These are phyloP conservation scores for Ariopsis seemanni DNA, from an alignment of 2,113 vertebrate species.

Conservation along the genomic window DNA sequence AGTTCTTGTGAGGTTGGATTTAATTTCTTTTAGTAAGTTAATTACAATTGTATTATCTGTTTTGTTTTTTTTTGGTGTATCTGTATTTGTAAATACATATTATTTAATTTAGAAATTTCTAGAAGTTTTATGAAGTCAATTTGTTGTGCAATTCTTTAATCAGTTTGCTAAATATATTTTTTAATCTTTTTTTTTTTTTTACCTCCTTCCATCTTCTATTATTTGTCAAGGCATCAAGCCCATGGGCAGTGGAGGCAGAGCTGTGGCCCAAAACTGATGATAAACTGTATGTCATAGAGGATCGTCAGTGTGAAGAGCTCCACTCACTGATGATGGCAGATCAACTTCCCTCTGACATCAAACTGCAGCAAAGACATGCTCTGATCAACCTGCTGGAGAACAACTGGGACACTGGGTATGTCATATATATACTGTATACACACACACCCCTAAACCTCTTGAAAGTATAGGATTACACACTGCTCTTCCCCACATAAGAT, in stretches of 20 bases:
- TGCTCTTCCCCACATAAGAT: not conserved
- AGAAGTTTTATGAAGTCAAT: not conserved
- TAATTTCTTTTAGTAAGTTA: not conserved
- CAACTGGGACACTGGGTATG: conserved; percentile 79
- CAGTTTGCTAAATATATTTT: not conserved
- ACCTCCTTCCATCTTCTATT: not conserved
- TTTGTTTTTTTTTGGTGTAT: not conserved
- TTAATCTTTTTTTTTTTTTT: not conserved
- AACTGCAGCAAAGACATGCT: conserved; percentile 67
- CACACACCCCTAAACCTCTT: not conserved
- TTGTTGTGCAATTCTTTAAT: not conserved
- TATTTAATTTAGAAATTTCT: not conserved
- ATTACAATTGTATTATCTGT: too few species aligned
- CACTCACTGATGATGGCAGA: conserved; percentile 64
- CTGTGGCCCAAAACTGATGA: conserved; percentile 57
- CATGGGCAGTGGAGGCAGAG: conserved; percentile 66
- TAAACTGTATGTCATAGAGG: conserved; percentile 63
- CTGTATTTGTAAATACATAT: not conserved
- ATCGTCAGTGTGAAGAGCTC: conserved; percentile 74
- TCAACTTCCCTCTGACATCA: conserved; percentile 56
- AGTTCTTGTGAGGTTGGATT: not conserved
- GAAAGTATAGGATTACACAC: not conserved
- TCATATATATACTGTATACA: not conserved
- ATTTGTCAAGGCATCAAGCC: conserved; percentile 63
- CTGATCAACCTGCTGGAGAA: conserved; percentile 67